Evolutionary conservation across 1,140 invertebrate species (phyloP).

Genomic region (Bombus breviceps): DNA sequence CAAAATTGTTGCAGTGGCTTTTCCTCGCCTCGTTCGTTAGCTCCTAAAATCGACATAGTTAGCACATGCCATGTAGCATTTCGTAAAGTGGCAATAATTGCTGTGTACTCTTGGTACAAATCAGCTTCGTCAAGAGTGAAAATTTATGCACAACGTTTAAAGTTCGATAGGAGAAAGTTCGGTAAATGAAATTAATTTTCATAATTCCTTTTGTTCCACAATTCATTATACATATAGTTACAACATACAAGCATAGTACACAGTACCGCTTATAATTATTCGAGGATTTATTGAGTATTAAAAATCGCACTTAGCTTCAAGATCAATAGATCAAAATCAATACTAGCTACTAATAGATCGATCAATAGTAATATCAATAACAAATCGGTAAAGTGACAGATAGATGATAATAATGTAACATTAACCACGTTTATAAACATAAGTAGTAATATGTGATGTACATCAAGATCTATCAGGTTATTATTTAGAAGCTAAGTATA

Average conservation of each 20-base stretch:
- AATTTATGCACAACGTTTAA: neutral
- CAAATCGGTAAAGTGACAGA: neutral
- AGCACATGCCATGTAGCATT: neutral
- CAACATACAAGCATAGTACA: neutral
- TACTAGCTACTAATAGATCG: neutral
- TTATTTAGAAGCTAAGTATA: neutral
- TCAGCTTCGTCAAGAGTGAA: neutral
- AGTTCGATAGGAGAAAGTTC: neutral
- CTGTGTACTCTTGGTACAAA: neutral
- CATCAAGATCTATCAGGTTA: neutral
- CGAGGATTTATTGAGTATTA: neutral
- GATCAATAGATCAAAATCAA: neutral
- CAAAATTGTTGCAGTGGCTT: slow-evolving; percentile 14
- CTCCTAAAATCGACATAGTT: neutral
- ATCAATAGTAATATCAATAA: neutral
- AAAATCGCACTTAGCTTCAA: neutral
- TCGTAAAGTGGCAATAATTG: neutral
- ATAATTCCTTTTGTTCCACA: too few relatives aligned
- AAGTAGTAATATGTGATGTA: neutral
- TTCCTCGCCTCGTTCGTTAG: neutral
- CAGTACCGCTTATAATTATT: neutral
- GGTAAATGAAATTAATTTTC: neutral
- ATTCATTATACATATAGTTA: neutral
- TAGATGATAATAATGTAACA: neutral
- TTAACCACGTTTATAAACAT: neutral